Percentiles rank a stretch among this genome's conserved stretches.
Evolutionary conservation across 2,113 vertebrate species (phyloP).

Genomic region (Notothenia coriiceps): DNA sequence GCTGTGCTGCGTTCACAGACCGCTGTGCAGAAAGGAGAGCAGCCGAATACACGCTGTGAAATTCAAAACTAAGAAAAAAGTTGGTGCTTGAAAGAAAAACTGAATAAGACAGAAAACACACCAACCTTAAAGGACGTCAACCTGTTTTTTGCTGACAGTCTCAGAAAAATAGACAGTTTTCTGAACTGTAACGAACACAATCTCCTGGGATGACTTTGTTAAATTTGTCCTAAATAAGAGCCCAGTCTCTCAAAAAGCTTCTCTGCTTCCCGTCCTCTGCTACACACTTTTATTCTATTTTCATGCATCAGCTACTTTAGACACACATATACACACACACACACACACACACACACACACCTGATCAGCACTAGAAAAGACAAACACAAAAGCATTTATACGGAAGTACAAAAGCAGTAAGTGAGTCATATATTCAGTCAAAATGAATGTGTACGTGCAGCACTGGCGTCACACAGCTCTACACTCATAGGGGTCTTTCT

Average conservation of each 20-base stretch:
- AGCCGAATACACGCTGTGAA: conserved; percentile 10
- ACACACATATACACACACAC: not conserved
- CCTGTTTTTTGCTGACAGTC: not conserved
- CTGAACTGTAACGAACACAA: not conserved
- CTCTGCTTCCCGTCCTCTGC: not conserved
- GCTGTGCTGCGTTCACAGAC: conserved; percentile 20
- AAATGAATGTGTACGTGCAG: not conserved
- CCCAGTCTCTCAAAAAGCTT: not conserved
- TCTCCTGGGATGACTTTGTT: not conserved
- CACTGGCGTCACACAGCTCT: not conserved
- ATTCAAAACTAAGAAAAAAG: not conserved
- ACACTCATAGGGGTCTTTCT: too few relatives aligned
- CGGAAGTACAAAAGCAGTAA: not conserved
- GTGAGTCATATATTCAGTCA: not conserved
- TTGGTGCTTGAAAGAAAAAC: not conserved
- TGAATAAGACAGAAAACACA: not conserved
- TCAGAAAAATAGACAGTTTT: too few relatives aligned
- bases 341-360: not conserved
- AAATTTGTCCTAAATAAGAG: conserved; percentile 5
- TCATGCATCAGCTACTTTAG: not conserved
- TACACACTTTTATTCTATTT: not conserved
- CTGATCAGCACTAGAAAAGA: too few relatives aligned
- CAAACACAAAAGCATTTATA: too few relatives aligned
- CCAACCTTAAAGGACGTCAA: not conserved
- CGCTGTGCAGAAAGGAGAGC: conserved; percentile 23